A percentile compares a stretch with the other conserved stretches of the same genome.
Evolutionary conservation across 2,888 invertebrate species (phyloP).

Genomic region (Argynnis bischoffii): DNA sequence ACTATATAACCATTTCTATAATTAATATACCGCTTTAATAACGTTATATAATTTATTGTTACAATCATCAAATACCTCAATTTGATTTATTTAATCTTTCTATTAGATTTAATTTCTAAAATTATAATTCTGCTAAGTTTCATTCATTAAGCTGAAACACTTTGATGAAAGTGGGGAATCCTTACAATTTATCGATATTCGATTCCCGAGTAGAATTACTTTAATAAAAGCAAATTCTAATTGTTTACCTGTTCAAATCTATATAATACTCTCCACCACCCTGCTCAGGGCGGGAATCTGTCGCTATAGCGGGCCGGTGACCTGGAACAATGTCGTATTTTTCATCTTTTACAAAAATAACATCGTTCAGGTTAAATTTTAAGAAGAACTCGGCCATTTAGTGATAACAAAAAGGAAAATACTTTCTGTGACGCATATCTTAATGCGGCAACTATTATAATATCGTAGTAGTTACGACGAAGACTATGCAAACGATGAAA

Average conservation of each 20-base stretch:
- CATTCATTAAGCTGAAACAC: slow-evolving; percentile 1
- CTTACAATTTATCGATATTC: slow-evolving; percentile 10
- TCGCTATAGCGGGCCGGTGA: slow-evolving; percentile 80
- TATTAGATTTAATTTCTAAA: neutral
- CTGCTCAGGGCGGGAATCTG: slow-evolving; percentile 76
- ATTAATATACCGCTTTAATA: too few relatives aligned
- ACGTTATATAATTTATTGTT: too few relatives aligned
- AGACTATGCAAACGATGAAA: too few relatives aligned
- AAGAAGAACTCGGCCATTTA: slow-evolving; percentile 1
- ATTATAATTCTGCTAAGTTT: neutral
- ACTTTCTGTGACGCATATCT: neutral
- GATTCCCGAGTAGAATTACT: slow-evolving; percentile 15
- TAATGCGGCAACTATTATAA: too few relatives aligned
- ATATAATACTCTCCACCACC: slow-evolving; percentile 77
- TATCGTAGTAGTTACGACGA: too few relatives aligned
- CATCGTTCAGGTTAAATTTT: slow-evolving; percentile 14
- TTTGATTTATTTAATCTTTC: too few relatives aligned
- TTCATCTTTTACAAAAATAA: slow-evolving; percentile 21
- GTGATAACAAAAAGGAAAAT: neutral
- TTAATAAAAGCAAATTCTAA: slow-evolving; percentile 5
- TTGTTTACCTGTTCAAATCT: slow-evolving; percentile 57
- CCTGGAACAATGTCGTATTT: slow-evolving; percentile 51
- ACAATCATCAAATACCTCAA: too few relatives aligned
- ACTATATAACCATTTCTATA: too few relatives aligned
- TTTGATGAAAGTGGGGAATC: slow-evolving; percentile 16